phyloP scores from a whole-genome alignment of 2,113 vertebrate genomes.

The Galemys pyrenaicus region DNA sequence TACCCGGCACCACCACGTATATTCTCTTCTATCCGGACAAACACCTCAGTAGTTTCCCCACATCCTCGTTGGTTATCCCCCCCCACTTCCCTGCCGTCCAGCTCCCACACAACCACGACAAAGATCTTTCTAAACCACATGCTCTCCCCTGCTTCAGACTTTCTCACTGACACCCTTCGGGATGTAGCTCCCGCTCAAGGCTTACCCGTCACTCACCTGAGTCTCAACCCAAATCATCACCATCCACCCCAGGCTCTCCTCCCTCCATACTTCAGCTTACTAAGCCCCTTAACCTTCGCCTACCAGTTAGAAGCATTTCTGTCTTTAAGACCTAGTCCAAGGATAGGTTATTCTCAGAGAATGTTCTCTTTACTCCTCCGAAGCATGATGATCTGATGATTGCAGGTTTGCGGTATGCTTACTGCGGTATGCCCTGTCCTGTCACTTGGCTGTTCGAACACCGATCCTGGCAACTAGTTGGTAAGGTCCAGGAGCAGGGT shows the following conservation, averaged over 20 bases:
- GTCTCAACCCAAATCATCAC: background rate
- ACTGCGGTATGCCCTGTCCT: background rate
- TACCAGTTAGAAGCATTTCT: background rate
- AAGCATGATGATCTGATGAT: background rate
- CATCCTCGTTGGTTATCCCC: background rate
- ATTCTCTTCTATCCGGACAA: background rate
- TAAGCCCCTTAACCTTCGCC: background rate
- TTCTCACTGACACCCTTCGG: background rate
- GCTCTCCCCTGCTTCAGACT: background rate
- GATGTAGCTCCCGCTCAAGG: background rate
- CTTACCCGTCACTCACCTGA: background rate
- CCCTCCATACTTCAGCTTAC: background rate
- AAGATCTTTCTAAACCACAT: background rate
- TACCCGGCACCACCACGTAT: background rate
- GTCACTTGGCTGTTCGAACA: background rate
- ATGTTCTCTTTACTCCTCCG: background rate
- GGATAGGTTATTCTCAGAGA: too few species aligned
- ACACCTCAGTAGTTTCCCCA: background rate
- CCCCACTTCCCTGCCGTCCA: background rate
- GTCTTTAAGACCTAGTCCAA: background rate
- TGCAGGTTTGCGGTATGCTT: background rate
- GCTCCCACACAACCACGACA: background rate
- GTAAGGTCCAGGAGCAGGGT: background rate
- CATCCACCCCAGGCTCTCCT: background rate
- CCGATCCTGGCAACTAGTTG: background rate